Conservation (phyloP, 2,888 invertebrate genomes). For the Anodontia alba region DNA sequence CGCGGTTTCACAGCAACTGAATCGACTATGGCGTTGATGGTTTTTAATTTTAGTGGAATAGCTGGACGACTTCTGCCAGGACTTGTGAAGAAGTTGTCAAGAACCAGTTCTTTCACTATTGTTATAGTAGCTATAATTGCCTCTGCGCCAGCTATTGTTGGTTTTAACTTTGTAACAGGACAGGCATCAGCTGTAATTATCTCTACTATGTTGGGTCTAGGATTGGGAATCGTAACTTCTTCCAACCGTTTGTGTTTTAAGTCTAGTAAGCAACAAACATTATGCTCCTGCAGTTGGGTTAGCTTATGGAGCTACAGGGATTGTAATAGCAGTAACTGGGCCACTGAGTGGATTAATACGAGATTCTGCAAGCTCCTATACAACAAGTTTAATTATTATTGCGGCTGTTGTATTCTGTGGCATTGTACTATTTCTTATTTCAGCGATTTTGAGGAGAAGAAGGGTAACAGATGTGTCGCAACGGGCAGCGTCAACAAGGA, state of each 20-base stretch:
- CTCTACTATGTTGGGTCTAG: not conserved
- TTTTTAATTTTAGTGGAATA: not conserved
- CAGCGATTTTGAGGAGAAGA: no score
- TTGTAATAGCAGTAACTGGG: not conserved
- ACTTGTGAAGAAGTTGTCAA: not conserved
- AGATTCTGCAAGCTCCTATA: no score
- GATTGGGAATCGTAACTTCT: not conserved
- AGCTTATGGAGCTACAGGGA: not conserved
- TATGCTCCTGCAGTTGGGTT: not conserved
- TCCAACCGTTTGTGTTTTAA: not conserved
- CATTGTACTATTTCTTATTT: no score
- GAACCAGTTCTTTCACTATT: not conserved
- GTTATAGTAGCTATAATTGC: not conserved
- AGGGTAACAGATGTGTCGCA: no score
- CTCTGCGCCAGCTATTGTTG: not conserved
- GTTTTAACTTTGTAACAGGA: not conserved
- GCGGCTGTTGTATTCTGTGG: no score
- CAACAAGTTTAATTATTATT: no score
- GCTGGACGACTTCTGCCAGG: not conserved
- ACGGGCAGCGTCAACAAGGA: no score
- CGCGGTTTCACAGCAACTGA: not conserved
- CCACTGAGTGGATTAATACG: not conserved
- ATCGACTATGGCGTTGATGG: not conserved
- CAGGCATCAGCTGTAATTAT: not conserved
- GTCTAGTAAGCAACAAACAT: not conserved